Evolutionary conservation across 2,888 invertebrate species (phyloP).

Genomic region (Oasisia sp.): DNA sequence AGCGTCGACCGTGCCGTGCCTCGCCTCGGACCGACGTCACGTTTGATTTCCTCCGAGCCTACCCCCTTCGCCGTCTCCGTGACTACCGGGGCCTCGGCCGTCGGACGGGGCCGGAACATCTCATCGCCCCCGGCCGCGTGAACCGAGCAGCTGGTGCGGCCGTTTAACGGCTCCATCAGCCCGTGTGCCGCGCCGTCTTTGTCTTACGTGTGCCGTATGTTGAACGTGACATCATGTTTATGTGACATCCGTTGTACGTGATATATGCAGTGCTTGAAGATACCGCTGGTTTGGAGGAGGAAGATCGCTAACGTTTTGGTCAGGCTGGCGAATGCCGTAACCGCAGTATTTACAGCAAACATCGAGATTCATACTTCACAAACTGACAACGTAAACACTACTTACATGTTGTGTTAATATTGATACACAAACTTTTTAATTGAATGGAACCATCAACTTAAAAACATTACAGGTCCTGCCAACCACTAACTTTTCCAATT

Average conservation of each 20-base stretch:
- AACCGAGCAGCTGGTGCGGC: background rate
- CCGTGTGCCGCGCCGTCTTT: background rate
- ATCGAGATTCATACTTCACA: too few species aligned
- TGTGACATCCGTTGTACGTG: background rate
- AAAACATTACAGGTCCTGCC: too few species aligned
- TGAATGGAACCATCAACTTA: too few species aligned
- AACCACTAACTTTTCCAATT: too few species aligned
- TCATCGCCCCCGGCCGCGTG: background rate
- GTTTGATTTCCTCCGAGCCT: background rate
- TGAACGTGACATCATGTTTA: background rate
- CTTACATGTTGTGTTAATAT: too few species aligned
- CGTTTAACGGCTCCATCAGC: background rate
- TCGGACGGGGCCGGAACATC: background rate
- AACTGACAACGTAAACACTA: too few species aligned
- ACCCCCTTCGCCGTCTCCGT: background rate
- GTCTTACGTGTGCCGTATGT: conserved; percentile 7
- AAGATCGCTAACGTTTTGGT: too few species aligned
- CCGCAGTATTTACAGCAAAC: too few species aligned
- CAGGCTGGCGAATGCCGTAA: too few species aligned
- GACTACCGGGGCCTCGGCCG: background rate
- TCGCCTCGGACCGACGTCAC: background rate
- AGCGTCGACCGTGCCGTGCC: background rate
- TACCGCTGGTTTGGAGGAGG: too few species aligned
- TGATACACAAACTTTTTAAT: too few species aligned
- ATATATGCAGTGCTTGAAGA: background rate